Conservation (phyloP, 2,113 vertebrate genomes). For the Rhynchomys soricoides region DNA sequence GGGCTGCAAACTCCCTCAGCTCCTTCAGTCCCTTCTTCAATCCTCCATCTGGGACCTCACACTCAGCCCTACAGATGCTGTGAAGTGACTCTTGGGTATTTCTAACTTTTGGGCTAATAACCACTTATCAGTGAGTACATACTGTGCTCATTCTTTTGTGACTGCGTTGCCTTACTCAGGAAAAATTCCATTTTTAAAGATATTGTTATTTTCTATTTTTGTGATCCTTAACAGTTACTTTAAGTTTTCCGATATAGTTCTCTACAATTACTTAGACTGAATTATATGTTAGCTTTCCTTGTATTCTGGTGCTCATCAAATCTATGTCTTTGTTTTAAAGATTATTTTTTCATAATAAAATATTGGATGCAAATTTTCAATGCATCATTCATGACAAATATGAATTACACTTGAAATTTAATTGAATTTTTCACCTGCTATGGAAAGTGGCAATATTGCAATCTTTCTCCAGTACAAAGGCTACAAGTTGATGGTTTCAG, state of each 20-base stretch:
- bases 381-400: neutral
- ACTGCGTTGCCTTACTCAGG: no score
- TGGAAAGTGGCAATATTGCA: neutral
- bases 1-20: no score
- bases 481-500: neutral
- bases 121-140: no score
- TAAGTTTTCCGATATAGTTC: neutral
- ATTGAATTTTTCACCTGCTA: neutral
- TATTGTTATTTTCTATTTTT: constrained; percentile 24
- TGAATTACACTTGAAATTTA: neutral
- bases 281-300: neutral
- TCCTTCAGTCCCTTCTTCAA: no score
- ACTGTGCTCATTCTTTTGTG: no score
- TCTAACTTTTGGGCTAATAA: no score
- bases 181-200: neutral
- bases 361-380: neutral
- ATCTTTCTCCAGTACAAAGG: neutral
- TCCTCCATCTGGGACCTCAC: no score
- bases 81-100: no score
- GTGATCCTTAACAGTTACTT: neutral
- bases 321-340: neutral
- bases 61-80: no score
- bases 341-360: neutral
- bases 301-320: neutral
- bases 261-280: neutral